A percentile compares a stretch with the other conserved stretches of the same genome.
Evolutionary conservation across 2,113 vertebrate species (phyloP).

Genomic region (Oryzias melastigma): DNA sequence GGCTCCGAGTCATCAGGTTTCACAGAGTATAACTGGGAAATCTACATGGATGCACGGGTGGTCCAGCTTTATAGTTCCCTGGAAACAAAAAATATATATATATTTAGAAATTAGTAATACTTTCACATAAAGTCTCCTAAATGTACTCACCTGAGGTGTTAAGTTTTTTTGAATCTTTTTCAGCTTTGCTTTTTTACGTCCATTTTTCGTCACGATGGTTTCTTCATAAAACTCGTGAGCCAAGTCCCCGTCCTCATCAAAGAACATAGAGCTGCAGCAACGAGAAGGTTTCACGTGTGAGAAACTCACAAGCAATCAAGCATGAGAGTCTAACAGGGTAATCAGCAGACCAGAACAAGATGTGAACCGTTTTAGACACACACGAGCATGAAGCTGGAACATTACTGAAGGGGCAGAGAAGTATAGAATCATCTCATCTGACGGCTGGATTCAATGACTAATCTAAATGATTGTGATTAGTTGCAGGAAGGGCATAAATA

Average conservation of each 20-base stretch:
- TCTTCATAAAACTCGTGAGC: slow-evolving; percentile 99
- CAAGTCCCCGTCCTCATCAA: slow-evolving; percentile 95
- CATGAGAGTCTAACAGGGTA: no score
- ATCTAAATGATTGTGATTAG: no score
- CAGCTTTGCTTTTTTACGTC: slow-evolving; percentile 93
- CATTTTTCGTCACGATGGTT: slow-evolving; percentile 95
- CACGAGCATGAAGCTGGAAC: no score
- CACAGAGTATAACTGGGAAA: slow-evolving; percentile 96
- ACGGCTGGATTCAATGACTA: no score
- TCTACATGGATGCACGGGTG: slow-evolving; percentile 95
- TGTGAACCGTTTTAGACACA: no score
- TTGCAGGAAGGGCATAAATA: no score
- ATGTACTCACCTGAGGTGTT: slow-evolving; percentile 89
- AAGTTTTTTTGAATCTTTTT: slow-evolving; percentile 95
- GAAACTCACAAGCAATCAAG: no score
- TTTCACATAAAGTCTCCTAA: not conserved
- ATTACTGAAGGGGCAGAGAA: no score
- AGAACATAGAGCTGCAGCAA: slow-evolving; percentile 89
- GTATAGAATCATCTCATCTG: no score
- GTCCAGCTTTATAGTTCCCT: slow-evolving; percentile 97
- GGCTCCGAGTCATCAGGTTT: slow-evolving; percentile 81
- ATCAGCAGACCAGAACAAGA: no score
- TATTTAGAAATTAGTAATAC: not conserved
- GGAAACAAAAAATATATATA: slow-evolving; percentile 21
- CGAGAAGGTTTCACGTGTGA: not conserved